These are phyloP conservation scores for Gobio gobio DNA, from an alignment of 2,113 vertebrate species.

Conservation along the genomic window DNA sequence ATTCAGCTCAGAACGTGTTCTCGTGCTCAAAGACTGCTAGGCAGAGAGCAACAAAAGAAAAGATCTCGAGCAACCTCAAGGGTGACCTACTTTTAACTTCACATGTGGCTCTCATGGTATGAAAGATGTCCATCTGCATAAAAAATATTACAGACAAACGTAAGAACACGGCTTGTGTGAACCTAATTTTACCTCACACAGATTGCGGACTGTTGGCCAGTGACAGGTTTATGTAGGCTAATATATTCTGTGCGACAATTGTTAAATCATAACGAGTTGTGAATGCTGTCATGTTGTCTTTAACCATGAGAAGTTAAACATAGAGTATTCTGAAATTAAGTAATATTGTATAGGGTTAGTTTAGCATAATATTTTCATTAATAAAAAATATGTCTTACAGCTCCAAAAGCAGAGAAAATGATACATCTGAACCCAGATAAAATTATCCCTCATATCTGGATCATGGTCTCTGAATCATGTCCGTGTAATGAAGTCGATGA, in stretches of 20 bases:
- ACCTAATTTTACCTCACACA: background rate
- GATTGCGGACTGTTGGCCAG: background rate
- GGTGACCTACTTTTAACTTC: background rate
- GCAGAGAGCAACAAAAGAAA: background rate
- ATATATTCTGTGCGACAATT: background rate
- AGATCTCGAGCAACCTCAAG: background rate
- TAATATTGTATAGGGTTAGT: background rate
- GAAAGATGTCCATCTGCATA: background rate
- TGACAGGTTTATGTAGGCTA: background rate
- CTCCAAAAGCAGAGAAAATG: background rate
- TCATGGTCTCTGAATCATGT: slow-evolving; percentile 40
- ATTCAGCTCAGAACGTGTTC: background rate
- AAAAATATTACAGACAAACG: background rate
- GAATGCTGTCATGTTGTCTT: background rate
- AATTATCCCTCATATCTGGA: background rate
- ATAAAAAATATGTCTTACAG: background rate
- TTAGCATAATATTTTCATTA: background rate
- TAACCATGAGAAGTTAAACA: background rate
- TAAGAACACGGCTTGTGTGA: background rate
- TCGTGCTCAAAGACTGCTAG: background rate
- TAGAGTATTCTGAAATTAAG: background rate
- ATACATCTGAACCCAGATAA: background rate
- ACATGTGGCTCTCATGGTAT: background rate
- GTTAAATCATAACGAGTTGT: background rate
- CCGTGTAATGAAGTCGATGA: slow-evolving; percentile 61